These are phyloP conservation scores for Oegoconia quadripuncta DNA, from an alignment of 2,888 invertebrate species.

Conservation along the genomic window DNA sequence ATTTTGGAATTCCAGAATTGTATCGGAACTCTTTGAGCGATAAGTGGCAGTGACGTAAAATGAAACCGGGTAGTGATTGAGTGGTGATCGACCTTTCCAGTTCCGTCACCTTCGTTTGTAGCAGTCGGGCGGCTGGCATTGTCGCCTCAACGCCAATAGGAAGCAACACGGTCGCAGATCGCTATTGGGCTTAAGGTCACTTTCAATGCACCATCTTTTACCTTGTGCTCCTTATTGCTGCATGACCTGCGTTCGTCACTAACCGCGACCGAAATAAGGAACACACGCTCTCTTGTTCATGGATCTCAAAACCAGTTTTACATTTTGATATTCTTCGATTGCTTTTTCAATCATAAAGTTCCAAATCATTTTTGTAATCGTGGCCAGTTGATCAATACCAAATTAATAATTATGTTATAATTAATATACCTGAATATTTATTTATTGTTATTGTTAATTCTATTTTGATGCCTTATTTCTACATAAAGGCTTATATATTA, in stretches of 20 bases:
- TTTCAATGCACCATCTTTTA: conserved; percentile 79
- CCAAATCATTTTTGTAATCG: too few relatives aligned
- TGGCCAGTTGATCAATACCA: too few relatives aligned
- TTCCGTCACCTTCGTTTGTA: conserved; percentile 70
- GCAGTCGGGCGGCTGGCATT: conserved; percentile 63
- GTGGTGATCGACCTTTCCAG: conserved; percentile 61
- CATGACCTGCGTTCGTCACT: conserved; percentile 53
- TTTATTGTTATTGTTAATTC: too few relatives aligned
- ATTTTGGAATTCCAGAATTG: neutral
- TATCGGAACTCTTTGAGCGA: neutral
- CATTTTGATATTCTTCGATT: too few relatives aligned
- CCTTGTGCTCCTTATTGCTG: conserved; percentile 74
- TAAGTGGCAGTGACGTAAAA: conserved; percentile 11
- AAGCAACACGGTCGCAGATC: conserved; percentile 71
- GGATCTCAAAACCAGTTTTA: too few relatives aligned
- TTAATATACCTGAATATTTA: too few relatives aligned
- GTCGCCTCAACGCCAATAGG: conserved; percentile 75
- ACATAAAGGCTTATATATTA: too few relatives aligned
- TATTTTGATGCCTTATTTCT: too few relatives aligned
- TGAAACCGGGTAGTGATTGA: conserved; percentile 35
- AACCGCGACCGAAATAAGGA: conserved; percentile 26
- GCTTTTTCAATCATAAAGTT: too few relatives aligned
- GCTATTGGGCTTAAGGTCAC: conserved; percentile 78
- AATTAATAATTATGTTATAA: too few relatives aligned
- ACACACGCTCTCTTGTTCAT: too few relatives aligned